A percentile compares a stretch with the other conserved stretches of the same genome.
phyloP scores from a whole-genome alignment of 2,888 invertebrate genomes.

The Ernsta delagoae region DNA sequence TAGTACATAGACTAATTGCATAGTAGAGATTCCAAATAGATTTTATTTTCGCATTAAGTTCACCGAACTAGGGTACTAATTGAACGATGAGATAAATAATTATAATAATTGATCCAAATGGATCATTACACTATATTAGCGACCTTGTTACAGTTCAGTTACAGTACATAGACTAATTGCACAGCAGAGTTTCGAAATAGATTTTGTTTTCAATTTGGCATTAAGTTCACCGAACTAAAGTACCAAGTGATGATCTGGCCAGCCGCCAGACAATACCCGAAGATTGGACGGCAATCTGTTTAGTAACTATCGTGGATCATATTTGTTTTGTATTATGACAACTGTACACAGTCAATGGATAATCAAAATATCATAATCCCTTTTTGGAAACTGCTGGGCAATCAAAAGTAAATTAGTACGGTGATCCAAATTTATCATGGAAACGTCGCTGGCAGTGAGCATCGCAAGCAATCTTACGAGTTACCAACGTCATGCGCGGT shows the following conservation, averaged over 20 bases:
- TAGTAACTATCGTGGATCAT: conserved; percentile 15
- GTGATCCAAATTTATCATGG: too few species aligned
- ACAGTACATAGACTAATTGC: background rate
- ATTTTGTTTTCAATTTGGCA: conserved; percentile 34
- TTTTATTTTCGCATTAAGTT: conserved; percentile 35
- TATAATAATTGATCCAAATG: background rate
- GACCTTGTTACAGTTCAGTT: background rate
- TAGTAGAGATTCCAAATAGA: conserved; percentile 1
- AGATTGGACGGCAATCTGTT: conserved; percentile 22
- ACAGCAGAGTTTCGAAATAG: conserved; percentile 3
- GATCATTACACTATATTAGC: background rate
- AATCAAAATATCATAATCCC: too few species aligned
- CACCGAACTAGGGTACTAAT: conserved; percentile 22
- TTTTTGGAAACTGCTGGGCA: too few species aligned
- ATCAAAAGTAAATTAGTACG: too few species aligned
- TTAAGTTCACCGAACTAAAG: conserved; percentile 34
- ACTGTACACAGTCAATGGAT: background rate
- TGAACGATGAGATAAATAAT: too few species aligned
- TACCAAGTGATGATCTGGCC: conserved; percentile 31
- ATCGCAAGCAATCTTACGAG: too few species aligned
- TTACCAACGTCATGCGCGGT: too few species aligned
- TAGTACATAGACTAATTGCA: background rate
- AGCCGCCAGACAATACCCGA: conserved; percentile 30
- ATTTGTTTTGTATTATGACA: conserved; percentile 18
- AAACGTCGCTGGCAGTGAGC: too few species aligned